Conservation (phyloP, 1,140 invertebrate species). For the Drosophila bifasciata region DNA sequence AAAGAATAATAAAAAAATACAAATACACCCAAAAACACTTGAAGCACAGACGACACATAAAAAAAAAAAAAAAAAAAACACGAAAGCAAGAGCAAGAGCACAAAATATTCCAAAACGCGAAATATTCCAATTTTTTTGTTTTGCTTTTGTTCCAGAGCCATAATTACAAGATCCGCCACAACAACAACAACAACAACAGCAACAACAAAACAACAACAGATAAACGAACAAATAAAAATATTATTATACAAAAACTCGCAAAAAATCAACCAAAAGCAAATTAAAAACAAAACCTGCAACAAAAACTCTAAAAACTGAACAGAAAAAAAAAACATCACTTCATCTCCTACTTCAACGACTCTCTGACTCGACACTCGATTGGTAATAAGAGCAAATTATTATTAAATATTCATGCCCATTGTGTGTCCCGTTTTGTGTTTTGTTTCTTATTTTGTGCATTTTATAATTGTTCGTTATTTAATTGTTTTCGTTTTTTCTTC, state of each 20-base stretch:
- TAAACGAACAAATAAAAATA: not conserved
- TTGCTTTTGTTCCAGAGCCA: constrained; percentile 70
- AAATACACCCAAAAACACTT: constrained; percentile 14
- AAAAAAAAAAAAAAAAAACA: constrained; percentile 9
- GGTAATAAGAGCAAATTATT: constrained; percentile 78
- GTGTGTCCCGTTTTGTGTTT: constrained; percentile 56
- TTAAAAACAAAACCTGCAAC: constrained; percentile 22
- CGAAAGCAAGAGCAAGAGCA: constrained; percentile 45
- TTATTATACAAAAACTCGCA: constrained; percentile 29
- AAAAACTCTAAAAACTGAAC: constrained; percentile 33
- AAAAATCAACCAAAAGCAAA: constrained; percentile 27
- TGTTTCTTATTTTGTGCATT: constrained; percentile 59
- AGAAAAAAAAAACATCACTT: constrained; percentile 47
- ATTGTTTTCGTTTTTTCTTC: constrained; percentile 46
- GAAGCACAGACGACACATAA: constrained; percentile 19
- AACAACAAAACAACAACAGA: constrained; percentile 15
- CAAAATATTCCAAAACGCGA: constrained; percentile 62
- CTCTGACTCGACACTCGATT: constrained; percentile 79
- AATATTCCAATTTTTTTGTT: constrained; percentile 57
- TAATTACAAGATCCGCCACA: constrained; percentile 64
- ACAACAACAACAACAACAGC: constrained; percentile 31
- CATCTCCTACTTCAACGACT: constrained; percentile 71
- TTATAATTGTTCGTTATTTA: constrained; percentile 49
- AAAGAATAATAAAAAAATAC: constrained; percentile 20
- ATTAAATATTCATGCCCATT: constrained; percentile 71